Base-by-base conservation (phyloP, 2,888 invertebrate species). In the Scelioninae gen. 1 region DNA sequence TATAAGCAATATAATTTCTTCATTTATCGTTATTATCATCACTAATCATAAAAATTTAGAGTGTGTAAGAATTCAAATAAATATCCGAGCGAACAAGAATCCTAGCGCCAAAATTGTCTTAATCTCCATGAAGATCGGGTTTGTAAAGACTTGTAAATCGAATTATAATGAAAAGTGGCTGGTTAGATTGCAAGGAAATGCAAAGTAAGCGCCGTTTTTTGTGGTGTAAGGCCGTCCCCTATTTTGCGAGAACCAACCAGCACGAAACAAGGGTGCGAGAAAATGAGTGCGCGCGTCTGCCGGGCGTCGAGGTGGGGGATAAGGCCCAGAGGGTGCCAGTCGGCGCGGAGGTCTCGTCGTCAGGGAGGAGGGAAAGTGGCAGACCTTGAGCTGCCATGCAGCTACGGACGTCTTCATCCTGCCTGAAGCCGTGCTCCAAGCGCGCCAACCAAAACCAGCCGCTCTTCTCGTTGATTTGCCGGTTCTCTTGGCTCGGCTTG, bases 361-460 rank as follows among this genome's bases (percentile, higher is more conserved):
- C n/a, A 81, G 72, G 83, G 86, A 87, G 88, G 86, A 85, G 88
- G 88, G 87, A 86, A 89, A 90, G 91, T 89, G 90, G 92, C 90
- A 92, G 92, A 91, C 92, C 92, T 92, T 92, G 92, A 92, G 92
- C 92, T 92, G 92, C 92, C 92, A 92, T 88, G 87, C 88, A 3
- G 87, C 89, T 88, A 89, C 88, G 90, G 91, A 92, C 91, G 89
- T 92, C 92, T 92, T 92, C 92, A 92, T 92, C 90, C 90, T 90
- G 90, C 89, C 88, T 85, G 85, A 84, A 89, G 88, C 85, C 87
- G 87, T 84, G 86, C 87, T 86, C 80, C 76, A 77, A 88, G 86
- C 86, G 86, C 85, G 63, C 66, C 62, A 29, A 49, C 45, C 75
- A 47, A 76, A 72, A 58, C 68, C 60, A 31, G 71, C 72, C 75